These are phyloP conservation scores for Spheniscus humboldti DNA, from an alignment of 2,797 vertebrate genomes.

Conservation along the genomic window DNA sequence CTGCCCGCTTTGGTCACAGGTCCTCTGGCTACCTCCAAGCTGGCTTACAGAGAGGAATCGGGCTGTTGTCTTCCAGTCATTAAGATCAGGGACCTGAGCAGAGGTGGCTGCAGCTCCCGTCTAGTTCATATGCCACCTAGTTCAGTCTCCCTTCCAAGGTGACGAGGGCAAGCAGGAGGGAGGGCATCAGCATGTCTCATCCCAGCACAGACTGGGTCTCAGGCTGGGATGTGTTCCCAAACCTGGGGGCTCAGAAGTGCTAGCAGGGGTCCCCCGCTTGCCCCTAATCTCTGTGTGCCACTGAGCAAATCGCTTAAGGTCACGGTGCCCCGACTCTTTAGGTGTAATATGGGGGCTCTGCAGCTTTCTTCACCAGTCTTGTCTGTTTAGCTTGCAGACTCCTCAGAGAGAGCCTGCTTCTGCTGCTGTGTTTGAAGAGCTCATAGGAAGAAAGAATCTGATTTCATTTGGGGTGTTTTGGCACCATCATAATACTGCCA, in stretches of 20 bases:
- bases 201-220: background rate
- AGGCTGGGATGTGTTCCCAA: background rate
- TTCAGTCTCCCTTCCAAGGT: background rate
- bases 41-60: background rate
- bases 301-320: background rate
- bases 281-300: background rate
- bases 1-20: background rate
- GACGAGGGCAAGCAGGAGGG: background rate
- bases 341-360: background rate
- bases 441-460: background rate
- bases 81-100: background rate
- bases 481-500: background rate
- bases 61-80: background rate
- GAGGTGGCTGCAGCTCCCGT: background rate
- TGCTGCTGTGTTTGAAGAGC: background rate
- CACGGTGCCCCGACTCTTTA: fast-evolving
- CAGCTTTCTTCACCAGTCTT: background rate
- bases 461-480: background rate
- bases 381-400: background rate
- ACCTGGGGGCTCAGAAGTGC: background rate
- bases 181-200: background rate
- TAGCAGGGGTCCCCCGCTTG: background rate
- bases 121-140: background rate
- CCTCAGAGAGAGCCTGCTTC: background rate
- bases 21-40: background rate